These are phyloP conservation scores for Lasioglossum vierecki DNA, from an alignment of 2,888 invertebrate genomes.

Conservation along the genomic window DNA sequence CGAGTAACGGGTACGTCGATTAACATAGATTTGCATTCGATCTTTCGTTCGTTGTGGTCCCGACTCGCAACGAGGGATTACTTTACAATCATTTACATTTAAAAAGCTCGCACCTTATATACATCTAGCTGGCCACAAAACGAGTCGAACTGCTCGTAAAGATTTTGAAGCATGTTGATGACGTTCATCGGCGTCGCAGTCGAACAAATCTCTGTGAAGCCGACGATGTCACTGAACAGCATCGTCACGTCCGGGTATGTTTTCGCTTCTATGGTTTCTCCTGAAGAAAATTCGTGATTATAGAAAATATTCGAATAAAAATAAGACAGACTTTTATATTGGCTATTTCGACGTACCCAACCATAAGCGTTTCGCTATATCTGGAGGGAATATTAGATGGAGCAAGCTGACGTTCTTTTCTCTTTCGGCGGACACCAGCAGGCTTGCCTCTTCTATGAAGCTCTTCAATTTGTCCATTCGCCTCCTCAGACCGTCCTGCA, in stretches of 20 bases:
- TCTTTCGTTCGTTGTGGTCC: background rate
- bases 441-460: constrained; percentile 96
- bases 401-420: constrained; percentile 97
- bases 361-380: constrained; percentile 97
- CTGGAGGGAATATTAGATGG: constrained; percentile 97
- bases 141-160: constrained; percentile 96
- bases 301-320: background rate
- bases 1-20: background rate
- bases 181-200: constrained; percentile 98
- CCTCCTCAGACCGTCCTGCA: constrained; percentile 92
- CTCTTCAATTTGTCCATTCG: constrained; percentile 97
- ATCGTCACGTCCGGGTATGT: constrained; percentile 97
- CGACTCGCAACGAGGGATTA: background rate
- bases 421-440: constrained; percentile 95
- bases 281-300: constrained; percentile 82
- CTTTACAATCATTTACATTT: constrained; percentile 1
- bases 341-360: constrained; percentile 87
- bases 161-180: constrained; percentile 95
- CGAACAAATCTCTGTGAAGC: constrained; percentile 97
- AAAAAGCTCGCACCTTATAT: constrained; percentile 90
- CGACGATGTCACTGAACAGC: constrained; percentile 98
- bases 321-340: background rate
- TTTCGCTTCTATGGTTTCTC: constrained; percentile 96
- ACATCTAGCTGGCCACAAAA: constrained; percentile 97
- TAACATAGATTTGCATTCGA: background rate